Evolutionary conservation across 1,140 invertebrate genomes (phyloP).

Genomic region (Drosophila pectinifera): DNA sequence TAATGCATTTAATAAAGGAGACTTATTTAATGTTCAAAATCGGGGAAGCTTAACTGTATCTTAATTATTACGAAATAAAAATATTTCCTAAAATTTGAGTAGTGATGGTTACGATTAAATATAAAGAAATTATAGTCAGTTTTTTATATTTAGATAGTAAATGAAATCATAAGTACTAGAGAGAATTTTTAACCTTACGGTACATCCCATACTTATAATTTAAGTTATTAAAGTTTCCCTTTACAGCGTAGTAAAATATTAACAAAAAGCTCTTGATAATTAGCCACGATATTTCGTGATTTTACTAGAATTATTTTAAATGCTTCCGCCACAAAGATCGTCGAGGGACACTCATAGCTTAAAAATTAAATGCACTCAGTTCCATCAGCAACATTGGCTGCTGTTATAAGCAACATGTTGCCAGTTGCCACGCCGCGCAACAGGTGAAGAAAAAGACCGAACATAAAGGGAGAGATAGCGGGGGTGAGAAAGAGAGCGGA

Average conservation of each 20-base stretch:
- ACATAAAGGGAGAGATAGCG: constrained; percentile 18
- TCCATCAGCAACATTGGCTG: constrained; percentile 19
- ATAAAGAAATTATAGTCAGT: too few species aligned
- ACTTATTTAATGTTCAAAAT: background rate
- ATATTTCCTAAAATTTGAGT: too few species aligned
- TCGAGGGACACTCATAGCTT: too few species aligned
- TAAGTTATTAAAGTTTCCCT: background rate
- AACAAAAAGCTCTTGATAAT: constrained; percentile 2
- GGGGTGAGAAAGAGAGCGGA: background rate
- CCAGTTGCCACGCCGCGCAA: constrained; percentile 38
- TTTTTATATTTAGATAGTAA: too few species aligned
- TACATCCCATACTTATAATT: background rate
- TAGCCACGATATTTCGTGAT: constrained; percentile 27
- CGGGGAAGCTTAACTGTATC: too few species aligned
- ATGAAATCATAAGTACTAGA: background rate
- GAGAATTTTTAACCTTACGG: background rate
- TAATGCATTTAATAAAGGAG: background rate
- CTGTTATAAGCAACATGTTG: constrained; percentile 43
- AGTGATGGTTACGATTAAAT: too few species aligned
- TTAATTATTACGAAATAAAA: too few species aligned
- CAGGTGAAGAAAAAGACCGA: constrained; percentile 54
- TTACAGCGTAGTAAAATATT: background rate
- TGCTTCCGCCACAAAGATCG: constrained; percentile 21
- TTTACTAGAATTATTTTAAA: constrained; percentile 14
- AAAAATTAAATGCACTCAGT: background rate